Conservation (phyloP, 2,113 vertebrate genomes). For the Poeciliopsis occidentalis region DNA sequence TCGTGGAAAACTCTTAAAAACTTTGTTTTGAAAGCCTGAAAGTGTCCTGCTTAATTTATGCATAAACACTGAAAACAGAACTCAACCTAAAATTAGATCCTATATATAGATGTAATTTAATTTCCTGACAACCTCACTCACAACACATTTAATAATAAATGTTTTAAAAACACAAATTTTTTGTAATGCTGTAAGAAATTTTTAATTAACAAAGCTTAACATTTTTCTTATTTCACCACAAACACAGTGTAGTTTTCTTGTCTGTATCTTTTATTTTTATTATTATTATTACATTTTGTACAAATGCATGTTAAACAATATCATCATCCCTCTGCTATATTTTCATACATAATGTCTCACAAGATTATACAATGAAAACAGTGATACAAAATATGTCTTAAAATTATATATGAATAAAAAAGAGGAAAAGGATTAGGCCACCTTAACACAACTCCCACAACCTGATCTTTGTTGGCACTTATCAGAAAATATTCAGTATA, state of each 20-base stretch:
- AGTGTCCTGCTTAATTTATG: background rate
- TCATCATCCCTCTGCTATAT: background rate
- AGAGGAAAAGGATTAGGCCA: conserved; percentile 4
- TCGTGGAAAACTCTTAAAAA: background rate
- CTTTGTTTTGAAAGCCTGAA: background rate
- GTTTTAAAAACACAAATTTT: background rate
- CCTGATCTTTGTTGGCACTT: conserved; percentile 28
- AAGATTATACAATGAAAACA: conserved; percentile 5
- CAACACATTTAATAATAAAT: background rate
- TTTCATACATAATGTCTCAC: conserved; percentile 11
- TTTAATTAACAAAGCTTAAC: background rate
- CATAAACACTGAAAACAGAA: background rate
- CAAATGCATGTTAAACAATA: background rate
- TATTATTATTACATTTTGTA: background rate
- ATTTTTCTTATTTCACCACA: background rate
- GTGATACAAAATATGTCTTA: conserved; percentile 2
- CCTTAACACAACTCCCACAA: conserved; percentile 11
- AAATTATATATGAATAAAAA: conserved; percentile 2
- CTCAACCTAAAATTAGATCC: background rate
- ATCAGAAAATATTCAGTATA: conserved; percentile 28
- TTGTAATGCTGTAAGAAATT: background rate
- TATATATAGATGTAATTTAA: background rate
- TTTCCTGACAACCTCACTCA: background rate
- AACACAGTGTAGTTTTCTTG: background rate
- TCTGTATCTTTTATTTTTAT: conserved; percentile 5